Base-by-base conservation (phyloP, 2,797 vertebrate species). In the Leptatherina wallacei region DNA sequence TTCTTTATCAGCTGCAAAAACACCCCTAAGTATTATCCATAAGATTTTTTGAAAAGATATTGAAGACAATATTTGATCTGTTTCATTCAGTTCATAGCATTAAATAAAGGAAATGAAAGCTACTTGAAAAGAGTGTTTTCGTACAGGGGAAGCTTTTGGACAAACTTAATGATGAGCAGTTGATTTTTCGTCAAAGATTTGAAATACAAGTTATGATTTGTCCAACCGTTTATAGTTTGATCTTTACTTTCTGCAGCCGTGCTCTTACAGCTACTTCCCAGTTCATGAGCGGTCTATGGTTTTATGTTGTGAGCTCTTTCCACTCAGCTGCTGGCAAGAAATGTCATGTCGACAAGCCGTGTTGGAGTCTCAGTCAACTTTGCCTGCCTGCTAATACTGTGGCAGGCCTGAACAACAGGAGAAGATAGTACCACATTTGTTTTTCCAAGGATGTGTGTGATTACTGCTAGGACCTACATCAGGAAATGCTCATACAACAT, bases 281-380 rank as follows among this genome's bases (percentile, higher is more conserved):
- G n/a, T 64, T 35, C 51, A 64, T 35, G 22, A 52, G n/a, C 1
- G 13, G n/a, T 36, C 51, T 10, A 24, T 6, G 8, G 13, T 65
- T 65, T 65, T 65, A 38, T 16, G 27, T 10, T 22, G 30, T 18
- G 13, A 36, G 7, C 16, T 36, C 32, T 63, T 33, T 32, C 18
- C 29, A 30, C 36, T 49, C 29, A 35, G 42, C 20, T 64, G 11
- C 33, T 64, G 47, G 32, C 38, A 20, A 51, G 30, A 22, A 30
- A 63, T 35, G 22, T 63, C 20, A 36, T 27, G 47, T 52, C 32
- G 30, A 36, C 61, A 33, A 49, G 42, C 33, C 59, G 33, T 52
- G 18, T 27, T 14, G 24, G 24, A 36, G 14, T 27, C 47, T 52
- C 49, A 54, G 12, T 55, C 4, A 7, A 33, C 12, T 9, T 38